These are phyloP conservation scores for Sesia bembeciformis DNA, from an alignment of 2,888 invertebrate species.

Conservation along the genomic window DNA sequence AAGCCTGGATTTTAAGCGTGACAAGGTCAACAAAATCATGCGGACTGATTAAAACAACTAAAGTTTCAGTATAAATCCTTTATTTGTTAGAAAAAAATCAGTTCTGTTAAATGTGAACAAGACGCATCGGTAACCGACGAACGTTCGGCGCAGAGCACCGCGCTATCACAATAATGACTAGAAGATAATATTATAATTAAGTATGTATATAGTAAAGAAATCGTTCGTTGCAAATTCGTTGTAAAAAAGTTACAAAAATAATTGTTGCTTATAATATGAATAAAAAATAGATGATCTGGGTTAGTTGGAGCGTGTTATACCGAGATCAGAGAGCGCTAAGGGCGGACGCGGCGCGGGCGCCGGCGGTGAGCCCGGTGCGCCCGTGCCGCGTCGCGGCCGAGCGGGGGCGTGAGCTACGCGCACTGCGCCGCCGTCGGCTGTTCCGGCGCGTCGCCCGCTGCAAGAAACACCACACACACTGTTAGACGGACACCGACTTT, in stretches of 20 bases:
- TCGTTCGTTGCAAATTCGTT: slow-evolving; percentile 42
- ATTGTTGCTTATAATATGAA: slow-evolving; percentile 19
- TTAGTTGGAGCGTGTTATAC: slow-evolving; percentile 68
- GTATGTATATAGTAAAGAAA: slow-evolving; percentile 13
- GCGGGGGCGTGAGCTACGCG: slow-evolving; percentile 53
- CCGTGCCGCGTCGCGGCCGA: slow-evolving; percentile 26
- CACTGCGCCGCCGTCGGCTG: slow-evolving; percentile 74
- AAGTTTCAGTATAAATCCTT: slow-evolving; percentile 55
- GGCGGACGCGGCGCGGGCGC: slow-evolving; percentile 19
- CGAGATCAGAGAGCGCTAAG: slow-evolving; percentile 65
- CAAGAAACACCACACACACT: slow-evolving; percentile 74
- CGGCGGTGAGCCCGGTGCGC: slow-evolving; percentile 4
- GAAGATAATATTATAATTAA: slow-evolving; percentile 27
- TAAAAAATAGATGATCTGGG: slow-evolving; percentile 60
- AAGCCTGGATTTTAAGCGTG: slow-evolving; percentile 58
- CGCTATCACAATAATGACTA: slow-evolving; percentile 50
- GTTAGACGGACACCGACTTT: slow-evolving; percentile 67
- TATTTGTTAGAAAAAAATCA: slow-evolving; percentile 67
- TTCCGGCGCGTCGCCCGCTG: slow-evolving; percentile 72
- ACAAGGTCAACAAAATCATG: slow-evolving; percentile 38
- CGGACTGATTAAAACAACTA: slow-evolving; percentile 64
- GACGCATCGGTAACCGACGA: slow-evolving; percentile 54
- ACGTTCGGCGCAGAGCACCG: slow-evolving; percentile 33
- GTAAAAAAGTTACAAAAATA: slow-evolving; percentile 38
- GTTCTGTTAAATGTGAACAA: slow-evolving; percentile 66